These are phyloP conservation scores for Paramormyrops hopkinsi DNA, from an alignment of 2,797 vertebrate species.

Conservation along the genomic window DNA sequence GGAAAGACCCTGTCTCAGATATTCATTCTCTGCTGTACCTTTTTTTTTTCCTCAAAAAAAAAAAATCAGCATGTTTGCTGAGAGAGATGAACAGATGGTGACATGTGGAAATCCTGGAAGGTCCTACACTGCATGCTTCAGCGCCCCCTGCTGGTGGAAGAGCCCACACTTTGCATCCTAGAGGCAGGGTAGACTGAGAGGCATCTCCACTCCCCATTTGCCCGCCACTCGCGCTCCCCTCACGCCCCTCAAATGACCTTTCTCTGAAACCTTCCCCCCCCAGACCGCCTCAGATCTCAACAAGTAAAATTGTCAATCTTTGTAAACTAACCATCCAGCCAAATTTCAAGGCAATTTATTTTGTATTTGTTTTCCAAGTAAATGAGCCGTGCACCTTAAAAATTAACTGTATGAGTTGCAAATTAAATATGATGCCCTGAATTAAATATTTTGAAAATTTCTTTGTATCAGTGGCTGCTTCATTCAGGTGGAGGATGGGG, in stretches of 20 bases:
- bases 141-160: slow-evolving; percentile 29
- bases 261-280: not conserved
- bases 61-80: slow-evolving; percentile 18
- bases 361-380: slow-evolving; percentile 11
- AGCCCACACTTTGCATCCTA: not conserved
- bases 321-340: slow-evolving; percentile 3
- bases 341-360: slow-evolving; percentile 14
- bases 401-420: slow-evolving; percentile 16
- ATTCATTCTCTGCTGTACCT: slow-evolving; percentile 6
- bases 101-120: slow-evolving; percentile 37
- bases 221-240: not conserved
- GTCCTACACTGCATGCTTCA: slow-evolving; percentile 37
- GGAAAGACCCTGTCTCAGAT: slow-evolving; percentile 21
- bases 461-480: not conserved
- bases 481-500: not conserved
- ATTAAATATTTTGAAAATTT: not conserved
- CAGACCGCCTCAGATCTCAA: not conserved
- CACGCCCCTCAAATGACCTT: not conserved
- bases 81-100: slow-evolving; percentile 41
- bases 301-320: not conserved
- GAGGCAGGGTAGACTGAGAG: not conserved
- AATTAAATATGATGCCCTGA: slow-evolving; percentile 9
- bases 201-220: not conserved
- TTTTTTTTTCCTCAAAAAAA: not conserved
- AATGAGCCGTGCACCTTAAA: slow-evolving; percentile 18